Conservation (phyloP, 2,113 vertebrate species). For the Erythrocebus patas region DNA sequence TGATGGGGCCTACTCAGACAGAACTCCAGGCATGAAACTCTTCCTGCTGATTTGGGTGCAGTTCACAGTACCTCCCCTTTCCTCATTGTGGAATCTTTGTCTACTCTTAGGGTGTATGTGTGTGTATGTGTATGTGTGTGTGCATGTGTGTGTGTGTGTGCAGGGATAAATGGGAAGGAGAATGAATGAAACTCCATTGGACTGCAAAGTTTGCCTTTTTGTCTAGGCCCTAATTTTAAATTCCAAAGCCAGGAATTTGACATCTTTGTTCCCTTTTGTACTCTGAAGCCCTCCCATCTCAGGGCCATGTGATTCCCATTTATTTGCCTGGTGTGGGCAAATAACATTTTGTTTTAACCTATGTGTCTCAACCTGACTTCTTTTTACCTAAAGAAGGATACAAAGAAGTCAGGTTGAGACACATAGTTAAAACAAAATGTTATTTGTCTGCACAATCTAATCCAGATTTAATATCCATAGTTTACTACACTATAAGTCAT, state of each 20-base stretch:
- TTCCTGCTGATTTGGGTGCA: not conserved
- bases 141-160: not conserved
- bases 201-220: not conserved
- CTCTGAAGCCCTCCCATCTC: not conserved
- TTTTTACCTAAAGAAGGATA: not conserved
- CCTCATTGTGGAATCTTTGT: not conserved
- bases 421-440: not conserved
- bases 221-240: not conserved
- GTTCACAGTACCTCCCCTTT: not conserved
- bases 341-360: conserved; percentile 16
- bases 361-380: not conserved
- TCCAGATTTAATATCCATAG: conserved; percentile 16
- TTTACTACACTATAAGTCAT: not conserved
- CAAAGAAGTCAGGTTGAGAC: not conserved
- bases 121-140: not conserved
- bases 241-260: not conserved
- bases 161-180: not conserved
- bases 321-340: not conserved
- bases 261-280: not conserved
- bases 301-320: not conserved
- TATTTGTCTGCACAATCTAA: not conserved
- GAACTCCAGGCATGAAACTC: not conserved
- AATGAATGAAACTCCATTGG: not conserved
- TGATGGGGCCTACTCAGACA: not conserved
- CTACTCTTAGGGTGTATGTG: not conserved